phyloP scores from a whole-genome alignment of 2,888 invertebrate genomes.

The Drosophila eohydei region DNA sequence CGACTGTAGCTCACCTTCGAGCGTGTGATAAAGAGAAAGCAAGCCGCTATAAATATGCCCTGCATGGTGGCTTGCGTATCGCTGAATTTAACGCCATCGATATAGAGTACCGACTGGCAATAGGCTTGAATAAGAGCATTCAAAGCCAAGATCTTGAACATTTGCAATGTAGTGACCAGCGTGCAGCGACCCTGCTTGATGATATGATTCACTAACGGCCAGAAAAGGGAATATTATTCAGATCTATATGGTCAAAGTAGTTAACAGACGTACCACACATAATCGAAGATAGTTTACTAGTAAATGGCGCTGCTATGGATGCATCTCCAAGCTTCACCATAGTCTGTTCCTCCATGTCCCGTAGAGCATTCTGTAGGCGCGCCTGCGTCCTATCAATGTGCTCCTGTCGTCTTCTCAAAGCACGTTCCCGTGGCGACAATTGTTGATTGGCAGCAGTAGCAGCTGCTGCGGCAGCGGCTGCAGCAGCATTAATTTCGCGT shows the following conservation, averaged over 20 bases:
- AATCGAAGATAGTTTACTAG: conserved; percentile 98
- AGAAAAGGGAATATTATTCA: conserved; percentile 46
- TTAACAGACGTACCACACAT: conserved; percentile 91
- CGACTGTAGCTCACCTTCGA: conserved; percentile 90
- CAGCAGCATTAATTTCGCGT: conserved; percentile 53
- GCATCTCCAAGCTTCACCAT: conserved; percentile 99
- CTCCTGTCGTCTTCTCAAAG: conserved; percentile 81
- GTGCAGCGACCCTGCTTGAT: conserved; percentile 99
- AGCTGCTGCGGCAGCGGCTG: conserved; percentile 48
- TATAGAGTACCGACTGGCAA: conserved; percentile 98
- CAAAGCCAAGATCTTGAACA: conserved; percentile 99
- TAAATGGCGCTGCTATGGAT: conserved; percentile 99
- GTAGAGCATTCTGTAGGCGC: conserved; percentile 87
- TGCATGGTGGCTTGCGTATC: conserved; percentile 99
- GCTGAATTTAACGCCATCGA: conserved; percentile 98
- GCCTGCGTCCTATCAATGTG: conserved; percentile 81
- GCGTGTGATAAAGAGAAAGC: conserved; percentile 98
- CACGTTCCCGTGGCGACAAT: conserved; percentile 81
- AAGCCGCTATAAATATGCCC: conserved; percentile 96
- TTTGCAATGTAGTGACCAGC: conserved; percentile 98
- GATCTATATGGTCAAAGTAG: not conserved
- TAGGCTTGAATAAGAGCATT: conserved; percentile 99
- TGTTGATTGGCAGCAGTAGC: conserved; percentile 69
- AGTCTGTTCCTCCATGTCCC: conserved; percentile 94
- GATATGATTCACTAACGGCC: conserved; percentile 95